phyloP scores from a whole-genome alignment of 2,888 invertebrate genomes.

The Parapristionchus giblindavisi region DNA sequence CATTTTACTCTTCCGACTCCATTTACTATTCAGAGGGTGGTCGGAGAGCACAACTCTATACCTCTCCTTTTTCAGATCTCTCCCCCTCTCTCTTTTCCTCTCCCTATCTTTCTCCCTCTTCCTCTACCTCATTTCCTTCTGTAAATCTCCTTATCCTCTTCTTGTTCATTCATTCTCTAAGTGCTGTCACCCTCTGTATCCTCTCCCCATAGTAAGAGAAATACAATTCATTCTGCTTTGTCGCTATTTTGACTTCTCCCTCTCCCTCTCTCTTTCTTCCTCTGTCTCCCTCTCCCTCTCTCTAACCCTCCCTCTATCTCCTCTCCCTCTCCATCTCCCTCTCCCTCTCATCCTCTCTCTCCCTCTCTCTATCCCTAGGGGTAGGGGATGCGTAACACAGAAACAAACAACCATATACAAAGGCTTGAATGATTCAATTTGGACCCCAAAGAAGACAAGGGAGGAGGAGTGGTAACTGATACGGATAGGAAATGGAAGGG shows the following conservation, averaged over 20 bases:
- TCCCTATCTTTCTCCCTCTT: neutral
- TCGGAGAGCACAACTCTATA: too few species aligned
- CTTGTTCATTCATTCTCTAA: neutral
- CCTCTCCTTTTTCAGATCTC: too few species aligned
- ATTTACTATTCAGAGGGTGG: too few species aligned
- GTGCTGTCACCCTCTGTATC: conserved; percentile 16
- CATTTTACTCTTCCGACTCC: too few species aligned
- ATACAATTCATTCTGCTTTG: neutral
- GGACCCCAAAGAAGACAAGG: conserved; percentile 1
- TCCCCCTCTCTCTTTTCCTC: conserved; percentile 31
- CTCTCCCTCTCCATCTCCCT: neutral
- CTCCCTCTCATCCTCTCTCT: conserved; percentile 24
- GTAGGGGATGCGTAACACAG: conserved; percentile 8
- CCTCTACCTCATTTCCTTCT: neutral
- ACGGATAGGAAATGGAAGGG: too few species aligned
- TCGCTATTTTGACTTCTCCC: neutral
- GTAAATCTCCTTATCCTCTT: neutral
- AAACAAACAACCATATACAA: conserved; percentile 3
- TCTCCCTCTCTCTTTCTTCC: neutral
- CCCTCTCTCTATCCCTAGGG: conserved; percentile 18
- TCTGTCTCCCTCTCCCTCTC: neutral
- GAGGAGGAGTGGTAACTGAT: neutral
- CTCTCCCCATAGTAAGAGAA: conserved; percentile 8
- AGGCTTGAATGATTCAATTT: neutral
- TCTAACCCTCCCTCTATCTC: neutral